These are phyloP conservation scores for Nothobranchius kuhntae DNA, from an alignment of 2,113 vertebrate species.

Conservation along the genomic window DNA sequence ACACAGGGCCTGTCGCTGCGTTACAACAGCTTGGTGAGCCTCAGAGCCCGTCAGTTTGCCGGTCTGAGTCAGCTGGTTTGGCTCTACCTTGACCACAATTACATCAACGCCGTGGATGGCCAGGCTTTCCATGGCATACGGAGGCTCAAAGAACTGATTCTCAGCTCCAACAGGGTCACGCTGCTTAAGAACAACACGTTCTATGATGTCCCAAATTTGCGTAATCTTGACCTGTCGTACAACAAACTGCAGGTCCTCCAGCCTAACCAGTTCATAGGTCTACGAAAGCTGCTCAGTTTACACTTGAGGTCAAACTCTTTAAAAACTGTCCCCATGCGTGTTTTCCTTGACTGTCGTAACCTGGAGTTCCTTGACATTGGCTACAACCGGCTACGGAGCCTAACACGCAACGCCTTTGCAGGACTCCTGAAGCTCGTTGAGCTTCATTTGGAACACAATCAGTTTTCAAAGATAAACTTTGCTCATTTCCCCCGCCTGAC, in stretches of 20 bases:
- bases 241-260: slow-evolving; percentile 92
- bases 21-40: slow-evolving; percentile 95
- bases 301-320: slow-evolving; percentile 94
- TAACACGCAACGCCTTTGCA: slow-evolving; percentile 93
- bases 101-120: slow-evolving; percentile 89
- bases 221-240: slow-evolving; percentile 96
- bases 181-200: slow-evolving; percentile 92
- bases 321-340: slow-evolving; percentile 89
- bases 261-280: slow-evolving; percentile 89
- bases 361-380: slow-evolving; percentile 96
- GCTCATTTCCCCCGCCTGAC: slow-evolving; percentile 95
- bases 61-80: slow-evolving; percentile 94
- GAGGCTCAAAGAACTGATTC: slow-evolving; percentile 94
- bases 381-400: slow-evolving; percentile 93
- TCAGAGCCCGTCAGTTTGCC: slow-evolving; percentile 90
- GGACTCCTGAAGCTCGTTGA: slow-evolving; percentile 93
- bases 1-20: slow-evolving; percentile 94
- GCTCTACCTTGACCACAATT: slow-evolving; percentile 98
- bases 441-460: slow-evolving; percentile 97
- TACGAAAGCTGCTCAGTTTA: slow-evolving; percentile 92
- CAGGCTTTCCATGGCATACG: slow-evolving; percentile 93
- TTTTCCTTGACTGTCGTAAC: slow-evolving; percentile 96
- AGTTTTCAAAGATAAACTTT: slow-evolving; percentile 97
- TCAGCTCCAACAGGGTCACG: slow-evolving; percentile 96
- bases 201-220: slow-evolving; percentile 91